phyloP scores from a whole-genome alignment of 2,797 vertebrate species.

The Miichthys miiuy region DNA sequence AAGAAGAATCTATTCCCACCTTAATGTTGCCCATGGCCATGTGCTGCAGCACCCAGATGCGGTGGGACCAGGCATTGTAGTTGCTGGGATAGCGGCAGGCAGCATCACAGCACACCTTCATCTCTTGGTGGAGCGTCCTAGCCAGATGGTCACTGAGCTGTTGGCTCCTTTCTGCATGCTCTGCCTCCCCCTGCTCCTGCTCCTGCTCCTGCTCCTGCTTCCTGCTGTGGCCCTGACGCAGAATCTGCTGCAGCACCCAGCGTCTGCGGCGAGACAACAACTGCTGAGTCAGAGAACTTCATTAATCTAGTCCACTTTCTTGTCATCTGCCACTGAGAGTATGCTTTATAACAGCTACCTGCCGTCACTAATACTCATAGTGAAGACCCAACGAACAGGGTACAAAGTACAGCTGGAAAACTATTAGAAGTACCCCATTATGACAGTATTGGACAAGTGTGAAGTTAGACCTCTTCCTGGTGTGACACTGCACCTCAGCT shows the following conservation, averaged over 20 bases:
- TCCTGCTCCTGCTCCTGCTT: constrained; percentile 81
- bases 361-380: background rate
- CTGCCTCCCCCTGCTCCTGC: constrained; percentile 73
- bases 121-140: constrained; percentile 90
- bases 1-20: constrained; percentile 78
- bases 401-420: background rate
- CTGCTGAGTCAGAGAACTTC: background rate
- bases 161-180: constrained; percentile 54
- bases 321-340: no score
- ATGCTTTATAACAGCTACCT: background rate
- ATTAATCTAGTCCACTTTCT: no score
- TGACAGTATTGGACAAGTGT: no score
- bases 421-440: no score
- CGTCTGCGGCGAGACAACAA: constrained; percentile 80
- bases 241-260: constrained; percentile 93
- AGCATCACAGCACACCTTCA: constrained; percentile 94
- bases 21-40: constrained; percentile 91
- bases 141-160: constrained; percentile 83
- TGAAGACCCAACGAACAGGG: background rate
- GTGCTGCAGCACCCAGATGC: constrained; percentile 96
- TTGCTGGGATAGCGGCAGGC: constrained; percentile 96
- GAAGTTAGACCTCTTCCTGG: no score
- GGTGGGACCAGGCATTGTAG: constrained; percentile 99
- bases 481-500: background rate
- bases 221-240: constrained; percentile 82